Evolutionary conservation across 2,113 vertebrate species (phyloP), one percentile per base, ranked within the genome.

Genomic region (Agapornis roseicollis): DNA sequence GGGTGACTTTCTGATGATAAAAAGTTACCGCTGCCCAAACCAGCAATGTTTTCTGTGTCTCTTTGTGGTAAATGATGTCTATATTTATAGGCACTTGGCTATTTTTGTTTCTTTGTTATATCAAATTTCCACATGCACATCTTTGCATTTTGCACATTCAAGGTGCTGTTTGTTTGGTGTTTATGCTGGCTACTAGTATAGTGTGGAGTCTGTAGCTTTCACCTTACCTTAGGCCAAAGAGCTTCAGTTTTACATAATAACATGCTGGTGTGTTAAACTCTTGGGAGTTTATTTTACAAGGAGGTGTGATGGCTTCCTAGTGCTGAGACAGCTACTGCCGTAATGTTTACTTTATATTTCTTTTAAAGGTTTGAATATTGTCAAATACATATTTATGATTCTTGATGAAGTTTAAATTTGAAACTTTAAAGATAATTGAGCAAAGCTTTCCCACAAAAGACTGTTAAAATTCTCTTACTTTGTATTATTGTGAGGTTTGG

Each of bases 191-290:
- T 72, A 2, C 35, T 29, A 8, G 13, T 8, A 6, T 27, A 16
- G 37, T 50, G 2, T 9, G 6, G 24, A 50, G 3, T n/a, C 28
- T 5, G 31, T 27, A 52, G 44, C 58, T 86, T 19, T 56, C 64
- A 17, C 53, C 72, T 78, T 60, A 15, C 14, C 4, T 0, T 0
- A 47, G 41, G 27, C 35, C 56, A 33, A n/a, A 39, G n/a, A 19
- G 49, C 49, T 61, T n/a, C 39, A n/a, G 2, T n/a, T 78, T 50
- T 39, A 11, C 27, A 3, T 33, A 52, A 5, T 6, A 20, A 2
- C 7, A 2, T 1, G 27, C 11, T 18, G 35, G 37, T 64, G 33
- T 2, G 0, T 53, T 24, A n/a, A 80, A 64, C 9, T 11, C 69
- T n/a, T 11, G 53, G 53, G 50, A 74, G 10, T 73, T 29, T 31